phyloP scores from a whole-genome alignment of 2,113 vertebrate species.

The Neolamprologus devosi region DNA sequence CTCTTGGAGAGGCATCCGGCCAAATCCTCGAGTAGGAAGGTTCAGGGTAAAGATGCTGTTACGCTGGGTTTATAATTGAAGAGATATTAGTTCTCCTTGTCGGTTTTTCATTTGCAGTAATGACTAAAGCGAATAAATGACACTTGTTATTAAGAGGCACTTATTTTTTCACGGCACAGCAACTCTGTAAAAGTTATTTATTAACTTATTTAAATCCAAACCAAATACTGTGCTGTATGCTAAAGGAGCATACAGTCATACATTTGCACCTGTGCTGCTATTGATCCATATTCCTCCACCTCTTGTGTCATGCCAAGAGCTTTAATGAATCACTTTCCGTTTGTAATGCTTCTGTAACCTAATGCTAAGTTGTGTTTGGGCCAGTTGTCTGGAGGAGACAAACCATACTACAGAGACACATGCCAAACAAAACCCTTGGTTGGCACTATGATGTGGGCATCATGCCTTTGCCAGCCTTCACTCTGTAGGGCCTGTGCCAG shows the following conservation, averaged over 20 bases:
- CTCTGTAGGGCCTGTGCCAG: conserved; percentile 57
- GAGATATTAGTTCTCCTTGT: not conserved
- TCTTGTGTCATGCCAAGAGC: not conserved
- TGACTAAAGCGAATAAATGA: not conserved
- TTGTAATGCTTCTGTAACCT: conserved; percentile 45
- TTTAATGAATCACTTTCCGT: conserved; percentile 38
- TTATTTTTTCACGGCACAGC: not conserved
- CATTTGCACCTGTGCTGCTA: not conserved
- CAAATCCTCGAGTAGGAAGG: conserved; percentile 2
- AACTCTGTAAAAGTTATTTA: not conserved
- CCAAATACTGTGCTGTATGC: not conserved
- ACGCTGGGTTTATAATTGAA: not conserved
- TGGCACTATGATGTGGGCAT: conserved; percentile 59
- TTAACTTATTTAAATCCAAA: not conserved
- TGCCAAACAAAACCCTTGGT: conserved; percentile 66
- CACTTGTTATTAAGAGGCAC: not conserved
- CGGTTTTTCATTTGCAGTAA: not conserved
- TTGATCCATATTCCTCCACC: not conserved
- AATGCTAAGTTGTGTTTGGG: conserved; percentile 55
- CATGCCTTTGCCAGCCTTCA: conserved; percentile 63
- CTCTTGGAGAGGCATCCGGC: conserved; percentile 15
- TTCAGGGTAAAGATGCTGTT: not conserved
- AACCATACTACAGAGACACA: conserved; percentile 56
- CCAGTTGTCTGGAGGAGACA: conserved; percentile 56
- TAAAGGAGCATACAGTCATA: not conserved